Percentiles rank a stretch among this genome's conserved stretches.
phyloP scores from a whole-genome alignment of 1,140 invertebrate species.

The Lanistes nyassanus region DNA sequence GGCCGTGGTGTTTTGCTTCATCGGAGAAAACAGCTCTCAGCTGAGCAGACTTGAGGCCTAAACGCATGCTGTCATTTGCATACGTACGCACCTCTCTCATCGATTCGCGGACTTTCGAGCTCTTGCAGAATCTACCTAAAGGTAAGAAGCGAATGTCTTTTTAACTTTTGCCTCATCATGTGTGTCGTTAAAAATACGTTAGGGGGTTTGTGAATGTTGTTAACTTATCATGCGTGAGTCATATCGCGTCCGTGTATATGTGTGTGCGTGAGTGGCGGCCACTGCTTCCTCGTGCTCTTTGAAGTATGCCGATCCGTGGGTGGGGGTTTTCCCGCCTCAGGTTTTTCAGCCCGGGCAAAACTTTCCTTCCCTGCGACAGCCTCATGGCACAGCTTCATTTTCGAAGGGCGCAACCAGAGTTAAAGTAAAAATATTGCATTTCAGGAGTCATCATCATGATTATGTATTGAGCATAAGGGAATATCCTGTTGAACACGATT shows the following conservation, averaged over 20 bases:
- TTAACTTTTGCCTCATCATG: too few species aligned
- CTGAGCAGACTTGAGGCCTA: constrained; percentile 16
- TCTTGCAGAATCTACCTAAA: constrained; percentile 5
- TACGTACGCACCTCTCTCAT: constrained; percentile 16
- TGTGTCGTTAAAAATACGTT: too few species aligned
- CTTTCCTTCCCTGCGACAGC: neutral
- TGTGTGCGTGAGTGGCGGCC: too few species aligned
- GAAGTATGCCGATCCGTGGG: constrained; percentile 29
- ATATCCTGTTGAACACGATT: too few species aligned
- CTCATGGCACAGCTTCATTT: too few species aligned
- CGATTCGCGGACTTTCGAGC: constrained; percentile 20
- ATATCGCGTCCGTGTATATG: too few species aligned
- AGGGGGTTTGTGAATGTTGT: too few species aligned
- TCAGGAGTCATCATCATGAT: too few species aligned
- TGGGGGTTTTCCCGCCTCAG: constrained; percentile 24
- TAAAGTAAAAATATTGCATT: too few species aligned
- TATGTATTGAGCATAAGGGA: too few species aligned
- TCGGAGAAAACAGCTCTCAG: neutral
- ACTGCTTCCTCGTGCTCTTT: constrained; percentile 5
- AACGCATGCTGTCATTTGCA: constrained; percentile 21
- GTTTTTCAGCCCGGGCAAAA: neutral
- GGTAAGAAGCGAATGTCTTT: constrained; percentile 3
- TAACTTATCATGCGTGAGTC: too few species aligned
- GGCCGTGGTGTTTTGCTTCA: constrained; percentile 2
- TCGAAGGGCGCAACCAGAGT: too few species aligned